Evolutionary conservation across 2,113 vertebrate genomes (phyloP).

Genomic region (Salvelinus sp.): DNA sequence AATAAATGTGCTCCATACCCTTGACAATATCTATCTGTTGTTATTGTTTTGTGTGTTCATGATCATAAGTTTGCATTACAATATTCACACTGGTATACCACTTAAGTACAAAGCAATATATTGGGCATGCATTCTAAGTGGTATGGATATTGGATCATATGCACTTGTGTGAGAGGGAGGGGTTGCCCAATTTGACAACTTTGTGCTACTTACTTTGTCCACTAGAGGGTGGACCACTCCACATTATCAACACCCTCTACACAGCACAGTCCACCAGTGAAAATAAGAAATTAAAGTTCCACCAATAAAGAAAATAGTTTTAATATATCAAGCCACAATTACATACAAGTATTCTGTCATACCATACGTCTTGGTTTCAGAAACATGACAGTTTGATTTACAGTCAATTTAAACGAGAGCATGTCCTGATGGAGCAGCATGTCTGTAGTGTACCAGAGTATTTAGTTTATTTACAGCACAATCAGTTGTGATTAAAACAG

Average conservation of each 20-base stretch:
- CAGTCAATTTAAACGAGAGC: slow-evolving; percentile 38
- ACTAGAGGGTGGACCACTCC: neutral
- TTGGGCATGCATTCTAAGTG: too few relatives aligned
- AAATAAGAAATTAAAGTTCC: slow-evolving; percentile 29
- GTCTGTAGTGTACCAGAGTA: slow-evolving; percentile 20
- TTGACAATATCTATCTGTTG: too few relatives aligned
- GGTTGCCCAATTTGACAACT: neutral
- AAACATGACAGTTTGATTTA: slow-evolving; percentile 16
- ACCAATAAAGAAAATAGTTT: slow-evolving; percentile 57
- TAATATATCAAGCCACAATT: slow-evolving; percentile 56
- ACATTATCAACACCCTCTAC: neutral
- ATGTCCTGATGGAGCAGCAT: slow-evolving; percentile 6
- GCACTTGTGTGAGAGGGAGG: too few relatives aligned
- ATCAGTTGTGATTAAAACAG: slow-evolving; percentile 46
- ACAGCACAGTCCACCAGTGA: slow-evolving; percentile 7
- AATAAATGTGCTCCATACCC: too few relatives aligned
- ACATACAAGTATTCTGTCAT: slow-evolving; percentile 47
- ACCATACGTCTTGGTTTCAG: slow-evolving; percentile 3
- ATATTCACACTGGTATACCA: too few relatives aligned
- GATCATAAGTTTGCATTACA: too few relatives aligned
- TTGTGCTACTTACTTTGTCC: neutral
- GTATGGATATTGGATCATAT: too few relatives aligned
- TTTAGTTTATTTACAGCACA: slow-evolving; percentile 40
- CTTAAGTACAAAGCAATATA: too few relatives aligned
- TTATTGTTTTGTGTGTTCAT: too few relatives aligned